Percentiles rank a stretch among this genome's conserved stretches.
Evolutionary conservation across 2,797 vertebrate genomes (phyloP).

Genomic region (Liasis olivaceus): DNA sequence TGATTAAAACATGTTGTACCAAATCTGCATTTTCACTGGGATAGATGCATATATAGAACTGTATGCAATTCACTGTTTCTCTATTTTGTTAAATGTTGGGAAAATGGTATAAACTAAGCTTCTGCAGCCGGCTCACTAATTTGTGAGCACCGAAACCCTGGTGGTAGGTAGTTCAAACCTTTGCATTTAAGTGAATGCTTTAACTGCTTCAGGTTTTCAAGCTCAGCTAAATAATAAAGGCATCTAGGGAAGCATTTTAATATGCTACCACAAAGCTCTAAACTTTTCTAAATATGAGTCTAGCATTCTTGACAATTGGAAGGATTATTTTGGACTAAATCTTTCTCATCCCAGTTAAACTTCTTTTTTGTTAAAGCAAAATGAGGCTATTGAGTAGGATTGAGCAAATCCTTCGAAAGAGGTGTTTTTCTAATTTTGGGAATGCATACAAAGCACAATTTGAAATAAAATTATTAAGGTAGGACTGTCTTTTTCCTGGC

Average conservation of each 20-base stretch:
- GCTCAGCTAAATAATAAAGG: not conserved
- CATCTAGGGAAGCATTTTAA: not conserved
- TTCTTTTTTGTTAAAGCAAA: not conserved
- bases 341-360: not conserved
- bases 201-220: not conserved
- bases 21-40: not conserved
- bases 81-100: not conserved
- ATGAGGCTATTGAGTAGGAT: not conserved
- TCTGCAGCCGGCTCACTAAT: not conserved
- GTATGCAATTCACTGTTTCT: not conserved
- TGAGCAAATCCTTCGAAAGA: not conserved
- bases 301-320: not conserved
- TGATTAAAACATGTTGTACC: slow-evolving; percentile 1
- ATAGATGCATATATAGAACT: not conserved
- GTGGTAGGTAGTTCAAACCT: not conserved
- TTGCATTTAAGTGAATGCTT: not conserved
- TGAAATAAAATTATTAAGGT: not conserved
- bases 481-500: not conserved
- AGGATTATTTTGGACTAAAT: not conserved
- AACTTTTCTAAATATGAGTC: not conserved
- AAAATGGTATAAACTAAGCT: not conserved
- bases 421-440: not conserved
- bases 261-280: not conserved
- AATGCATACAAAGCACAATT: not conserved
- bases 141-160: not conserved